These are phyloP conservation scores for Campoplex capitator DNA, from an alignment of 2,888 invertebrate genomes.

Conservation along the genomic window DNA sequence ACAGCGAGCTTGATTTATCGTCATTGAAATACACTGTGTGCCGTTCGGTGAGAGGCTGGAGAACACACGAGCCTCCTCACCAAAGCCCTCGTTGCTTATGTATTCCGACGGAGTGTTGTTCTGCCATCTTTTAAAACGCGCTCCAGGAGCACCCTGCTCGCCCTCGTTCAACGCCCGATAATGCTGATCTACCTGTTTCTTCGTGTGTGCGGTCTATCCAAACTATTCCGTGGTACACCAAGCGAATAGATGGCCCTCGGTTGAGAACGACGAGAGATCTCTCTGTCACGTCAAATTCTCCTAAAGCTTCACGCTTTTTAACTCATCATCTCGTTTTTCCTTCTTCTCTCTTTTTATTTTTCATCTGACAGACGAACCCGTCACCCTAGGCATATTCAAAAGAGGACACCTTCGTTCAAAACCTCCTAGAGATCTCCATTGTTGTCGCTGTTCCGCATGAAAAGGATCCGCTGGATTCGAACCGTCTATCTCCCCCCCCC, in stretches of 20 bases:
- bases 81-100: slow-evolving; percentile 27
- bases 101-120: slow-evolving; percentile 53
- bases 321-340: slow-evolving; percentile 12
- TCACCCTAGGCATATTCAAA: slow-evolving; percentile 55
- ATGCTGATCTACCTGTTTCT: slow-evolving; percentile 61
- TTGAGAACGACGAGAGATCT: slow-evolving; percentile 24
- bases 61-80: neutral
- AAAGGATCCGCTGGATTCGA: slow-evolving; percentile 37
- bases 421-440: slow-evolving; percentile 40
- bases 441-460: slow-evolving; percentile 46
- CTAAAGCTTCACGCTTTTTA: slow-evolving; percentile 6
- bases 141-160: slow-evolving; percentile 9
- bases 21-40: slow-evolving; percentile 79
- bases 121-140: slow-evolving; percentile 46
- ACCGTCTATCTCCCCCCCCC: neutral
- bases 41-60: slow-evolving; percentile 54
- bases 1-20: slow-evolving; percentile 78
- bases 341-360: neutral
- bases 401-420: slow-evolving; percentile 48
- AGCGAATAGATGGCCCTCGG: neutral
- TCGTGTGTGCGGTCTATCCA: slow-evolving; percentile 36
- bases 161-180: slow-evolving; percentile 67
- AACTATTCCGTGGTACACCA: neutral
- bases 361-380: slow-evolving; percentile 30
- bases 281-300: slow-evolving; percentile 2